Evolutionary conservation across 1,140 invertebrate genomes (phyloP).

Genomic region (Arctopsyche grandis): DNA sequence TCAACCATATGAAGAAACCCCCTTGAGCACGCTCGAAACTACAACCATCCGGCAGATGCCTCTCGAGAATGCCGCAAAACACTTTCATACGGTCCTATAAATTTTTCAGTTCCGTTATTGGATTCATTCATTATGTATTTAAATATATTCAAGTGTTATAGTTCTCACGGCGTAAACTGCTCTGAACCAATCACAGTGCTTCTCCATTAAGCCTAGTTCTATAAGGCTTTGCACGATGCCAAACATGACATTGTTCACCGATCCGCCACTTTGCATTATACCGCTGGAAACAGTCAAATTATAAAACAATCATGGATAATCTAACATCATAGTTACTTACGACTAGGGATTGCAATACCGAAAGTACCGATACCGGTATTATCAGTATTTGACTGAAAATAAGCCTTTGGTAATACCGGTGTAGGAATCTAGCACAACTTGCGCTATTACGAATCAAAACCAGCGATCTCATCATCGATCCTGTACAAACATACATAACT

Average conservation of each 20-base stretch:
- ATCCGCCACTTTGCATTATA: conserved; percentile 69
- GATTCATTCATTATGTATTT: conserved; percentile 52
- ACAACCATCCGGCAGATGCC: conserved; percentile 63
- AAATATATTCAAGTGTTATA: neutral
- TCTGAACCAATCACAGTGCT: conserved; percentile 63
- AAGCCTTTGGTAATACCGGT: too few relatives aligned
- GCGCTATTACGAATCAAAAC: too few relatives aligned
- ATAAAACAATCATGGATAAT: neutral
- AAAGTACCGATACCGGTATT: too few relatives aligned
- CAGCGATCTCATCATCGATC: too few relatives aligned
- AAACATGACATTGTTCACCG: conserved; percentile 71
- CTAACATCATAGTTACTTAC: neutral
- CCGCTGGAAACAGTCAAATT: conserved; percentile 59
- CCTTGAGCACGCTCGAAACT: conserved; percentile 63
- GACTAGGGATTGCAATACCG: too few relatives aligned
- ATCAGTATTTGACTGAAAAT: too few relatives aligned
- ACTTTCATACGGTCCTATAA: conserved; percentile 61
- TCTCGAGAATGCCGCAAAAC: conserved; percentile 60
- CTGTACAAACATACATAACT: too few relatives aligned
- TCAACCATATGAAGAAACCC: conserved; percentile 72
- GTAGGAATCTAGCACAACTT: too few relatives aligned
- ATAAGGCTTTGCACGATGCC: conserved; percentile 68
- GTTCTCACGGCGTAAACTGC: conserved; percentile 59
- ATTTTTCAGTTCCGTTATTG: neutral
- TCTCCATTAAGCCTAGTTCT: conserved; percentile 65